Evolutionary conservation across 2,888 invertebrate species (phyloP).

Genomic region (Dasysyrphus tricinctus): DNA sequence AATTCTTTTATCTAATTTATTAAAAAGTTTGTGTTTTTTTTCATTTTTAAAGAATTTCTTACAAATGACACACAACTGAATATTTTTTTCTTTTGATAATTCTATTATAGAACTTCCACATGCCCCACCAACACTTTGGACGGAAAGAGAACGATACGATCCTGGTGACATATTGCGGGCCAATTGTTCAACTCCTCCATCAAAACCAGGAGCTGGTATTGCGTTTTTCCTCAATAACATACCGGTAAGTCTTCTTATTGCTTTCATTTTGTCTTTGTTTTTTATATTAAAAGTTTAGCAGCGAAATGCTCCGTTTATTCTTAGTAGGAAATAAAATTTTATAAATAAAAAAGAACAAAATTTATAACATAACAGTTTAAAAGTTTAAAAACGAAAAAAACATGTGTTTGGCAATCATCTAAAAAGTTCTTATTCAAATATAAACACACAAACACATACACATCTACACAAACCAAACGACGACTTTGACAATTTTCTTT

Average conservation of each 20-base stretch:
- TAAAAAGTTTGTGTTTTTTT: conserved; percentile 1
- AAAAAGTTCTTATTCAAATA: conserved; percentile 25
- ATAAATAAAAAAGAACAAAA: conserved; percentile 22
- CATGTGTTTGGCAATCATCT: conserved; percentile 45
- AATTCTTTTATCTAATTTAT: neutral
- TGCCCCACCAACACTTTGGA: conserved; percentile 86
- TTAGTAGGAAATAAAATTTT: neutral
- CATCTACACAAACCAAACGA: neutral
- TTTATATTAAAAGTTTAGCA: conserved; percentile 21
- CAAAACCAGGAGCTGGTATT: conserved; percentile 88
- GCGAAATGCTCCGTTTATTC: conserved; percentile 10
- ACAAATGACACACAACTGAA: conserved; percentile 15
- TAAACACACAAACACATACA: neutral
- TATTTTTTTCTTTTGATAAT: conserved; percentile 19
- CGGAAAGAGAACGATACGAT: conserved; percentile 88
- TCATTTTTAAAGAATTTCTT: neutral
- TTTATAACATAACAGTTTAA: neutral
- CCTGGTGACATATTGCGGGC: conserved; percentile 88
- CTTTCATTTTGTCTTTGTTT: conserved; percentile 22
- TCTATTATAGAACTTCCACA: conserved; percentile 87
- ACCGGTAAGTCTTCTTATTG: conserved; percentile 85
- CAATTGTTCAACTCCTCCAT: conserved; percentile 89
- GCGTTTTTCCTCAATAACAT: conserved; percentile 89
- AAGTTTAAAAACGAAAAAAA: conserved; percentile 36
- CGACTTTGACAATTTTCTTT: conserved; percentile 3